Conservation (phyloP, 2,797 vertebrate genomes). For the Enteromius afrohamiltoni region DNA sequence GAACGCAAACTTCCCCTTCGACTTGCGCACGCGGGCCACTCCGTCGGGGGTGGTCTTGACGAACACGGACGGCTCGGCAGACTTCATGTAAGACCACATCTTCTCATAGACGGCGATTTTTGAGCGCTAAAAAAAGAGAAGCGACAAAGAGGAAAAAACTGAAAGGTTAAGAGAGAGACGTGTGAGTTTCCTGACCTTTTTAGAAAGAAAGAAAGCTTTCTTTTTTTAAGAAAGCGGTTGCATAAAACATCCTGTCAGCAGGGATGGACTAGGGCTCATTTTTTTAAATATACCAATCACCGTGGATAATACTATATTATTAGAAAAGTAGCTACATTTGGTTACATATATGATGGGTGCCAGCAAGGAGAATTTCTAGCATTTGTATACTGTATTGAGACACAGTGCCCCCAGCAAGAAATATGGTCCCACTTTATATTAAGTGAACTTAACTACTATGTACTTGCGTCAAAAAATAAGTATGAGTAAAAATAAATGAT, state of each 20-base stretch:
- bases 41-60: constrained; percentile 98
- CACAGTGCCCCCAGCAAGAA: background rate
- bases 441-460: too few relatives aligned
- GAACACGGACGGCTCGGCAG: constrained; percentile 97
- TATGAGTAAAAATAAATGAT: background rate
- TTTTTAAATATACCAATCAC: background rate
- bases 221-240: background rate
- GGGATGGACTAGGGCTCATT: background rate
- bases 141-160: background rate
- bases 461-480: too few relatives aligned
- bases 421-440: too few relatives aligned
- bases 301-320: background rate
- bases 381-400: background rate
- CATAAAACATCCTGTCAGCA: background rate
- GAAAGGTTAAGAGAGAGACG: background rate
- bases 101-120: constrained; percentile 99
- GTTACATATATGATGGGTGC: background rate
- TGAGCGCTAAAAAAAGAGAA: constrained; percentile 74
- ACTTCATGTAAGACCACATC: constrained; percentile 99
- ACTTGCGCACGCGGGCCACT: constrained; percentile 95
- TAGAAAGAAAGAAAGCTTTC: too few relatives aligned
- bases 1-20: constrained; percentile 99
- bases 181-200: background rate
- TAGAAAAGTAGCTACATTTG: background rate
- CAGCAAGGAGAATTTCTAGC: background rate